Evolutionary conservation across 2,888 invertebrate genomes (phyloP), one percentile per base, ranked within the genome.

Genomic region (Diloba caeruleocephala): DNA sequence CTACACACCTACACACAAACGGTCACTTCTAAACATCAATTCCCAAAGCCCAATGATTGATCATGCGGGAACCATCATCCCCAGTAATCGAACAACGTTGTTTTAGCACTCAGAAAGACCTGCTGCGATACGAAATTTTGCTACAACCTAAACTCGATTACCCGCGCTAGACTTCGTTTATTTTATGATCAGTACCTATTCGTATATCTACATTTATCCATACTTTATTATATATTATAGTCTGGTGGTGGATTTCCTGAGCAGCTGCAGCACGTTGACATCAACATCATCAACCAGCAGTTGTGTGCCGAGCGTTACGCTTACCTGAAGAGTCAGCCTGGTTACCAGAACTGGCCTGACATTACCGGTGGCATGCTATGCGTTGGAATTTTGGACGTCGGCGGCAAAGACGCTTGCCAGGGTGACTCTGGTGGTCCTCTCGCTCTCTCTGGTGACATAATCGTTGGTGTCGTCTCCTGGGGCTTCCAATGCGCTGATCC

Each of bases 311-410:
- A 60, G 0, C 81, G 84, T 1, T 94, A 93, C 54, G 69, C 67
- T 1, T 43, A 41, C 12, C 48, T 81, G 26, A 81, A 81, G 50
- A 64, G 71, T 0, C 74, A 36, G 41, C 76, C 79, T 2, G 75
- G 74, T n/a, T 78, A 23, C 59, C 17, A 23, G 23, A 8, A 15
- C 49, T 82, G 51, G 74, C 79, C 70, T 14, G 74, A 75, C 23
- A 73, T 90, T 25, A 86, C 86, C 1, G 64, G 64, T 5, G 76
- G 78, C 44, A 90, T 91, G 90, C 42, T 90, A 44, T 91, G 91
- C 69, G 84, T 90, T 5, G 91, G 91, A 14, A 38, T 82, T 10
- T 58, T 86, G 4, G 78, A 88, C 21, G 61, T 81, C 2, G 84
- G 85, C 0, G 86, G 85, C 28, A 72, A 63, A 28, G 71, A 71